phyloP scores from a whole-genome alignment of 2,888 invertebrate species.

The Lasioglossum leucozonium region DNA sequence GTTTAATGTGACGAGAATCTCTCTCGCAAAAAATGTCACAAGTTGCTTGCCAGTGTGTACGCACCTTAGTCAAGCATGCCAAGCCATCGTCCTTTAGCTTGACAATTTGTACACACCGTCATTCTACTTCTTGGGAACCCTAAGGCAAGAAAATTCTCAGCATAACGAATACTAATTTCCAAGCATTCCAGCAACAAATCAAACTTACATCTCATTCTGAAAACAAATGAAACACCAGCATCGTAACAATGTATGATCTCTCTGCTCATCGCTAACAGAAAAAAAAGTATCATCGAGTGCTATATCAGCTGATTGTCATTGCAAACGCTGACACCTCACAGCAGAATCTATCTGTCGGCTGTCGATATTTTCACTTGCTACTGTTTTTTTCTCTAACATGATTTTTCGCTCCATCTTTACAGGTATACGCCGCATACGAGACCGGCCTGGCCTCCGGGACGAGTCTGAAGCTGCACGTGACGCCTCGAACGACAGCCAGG shows the following conservation, averaged over 20 bases:
- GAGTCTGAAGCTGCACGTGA: slow-evolving; percentile 96
- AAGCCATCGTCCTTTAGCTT: slow-evolving; percentile 20
- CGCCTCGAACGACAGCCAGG: slow-evolving; percentile 95
- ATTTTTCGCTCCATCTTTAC: slow-evolving; percentile 82
- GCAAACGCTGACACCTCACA: slow-evolving; percentile 41
- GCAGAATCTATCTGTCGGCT: slow-evolving; percentile 13
- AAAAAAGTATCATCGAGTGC: slow-evolving; percentile 33
- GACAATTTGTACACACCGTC: background rate
- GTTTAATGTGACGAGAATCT: background rate
- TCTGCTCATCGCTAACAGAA: slow-evolving; percentile 10
- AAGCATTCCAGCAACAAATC: background rate
- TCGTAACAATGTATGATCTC: background rate
- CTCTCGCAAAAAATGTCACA: background rate
- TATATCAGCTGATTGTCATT: slow-evolving; percentile 44
- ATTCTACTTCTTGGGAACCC: background rate
- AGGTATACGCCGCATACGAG: slow-evolving; percentile 98
- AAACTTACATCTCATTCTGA: background rate
- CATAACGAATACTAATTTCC: background rate
- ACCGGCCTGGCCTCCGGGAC: slow-evolving; percentile 97
- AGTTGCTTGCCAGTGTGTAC: background rate
- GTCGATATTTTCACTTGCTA: background rate
- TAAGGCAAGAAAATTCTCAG: background rate
- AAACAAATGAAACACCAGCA: background rate
- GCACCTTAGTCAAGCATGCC: slow-evolving; percentile 54
- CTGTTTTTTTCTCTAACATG: background rate